These are phyloP conservation scores for Sprattus sprattus DNA, from an alignment of 2,113 vertebrate species.

Conservation along the genomic window DNA sequence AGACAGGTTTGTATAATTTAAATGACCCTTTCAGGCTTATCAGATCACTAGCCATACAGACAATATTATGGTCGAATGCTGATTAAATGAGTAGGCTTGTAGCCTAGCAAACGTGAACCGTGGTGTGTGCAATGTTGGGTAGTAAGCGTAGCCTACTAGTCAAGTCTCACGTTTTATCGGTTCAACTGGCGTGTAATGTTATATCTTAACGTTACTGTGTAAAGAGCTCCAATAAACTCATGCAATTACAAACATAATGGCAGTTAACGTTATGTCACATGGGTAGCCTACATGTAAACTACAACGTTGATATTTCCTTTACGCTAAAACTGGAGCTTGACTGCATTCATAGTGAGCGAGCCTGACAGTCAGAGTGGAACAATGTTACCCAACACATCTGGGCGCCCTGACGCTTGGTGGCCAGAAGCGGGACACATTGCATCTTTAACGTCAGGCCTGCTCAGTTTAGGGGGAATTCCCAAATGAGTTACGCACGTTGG, in stretches of 20 bases:
- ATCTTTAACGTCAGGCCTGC: neutral
- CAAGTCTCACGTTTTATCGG: too few relatives aligned
- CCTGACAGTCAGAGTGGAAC: neutral
- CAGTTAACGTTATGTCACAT: too few relatives aligned
- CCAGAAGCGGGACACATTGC: neutral
- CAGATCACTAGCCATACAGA: neutral
- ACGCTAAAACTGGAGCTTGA: neutral
- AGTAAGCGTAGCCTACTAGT: too few relatives aligned
- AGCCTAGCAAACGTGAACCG: neutral
- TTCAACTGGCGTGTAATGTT: too few relatives aligned
- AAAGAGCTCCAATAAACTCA: too few relatives aligned
- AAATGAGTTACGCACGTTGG: neutral
- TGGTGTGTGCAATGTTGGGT: too few relatives aligned
- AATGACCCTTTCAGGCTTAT: neutral
- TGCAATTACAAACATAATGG: too few relatives aligned
- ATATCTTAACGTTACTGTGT: too few relatives aligned
- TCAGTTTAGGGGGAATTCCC: neutral
- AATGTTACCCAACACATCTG: neutral
- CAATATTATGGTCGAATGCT: neutral
- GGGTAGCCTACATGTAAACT: too few relatives aligned
- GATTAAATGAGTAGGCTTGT: neutral
- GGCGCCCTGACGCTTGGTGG: neutral
- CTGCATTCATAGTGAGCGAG: neutral
- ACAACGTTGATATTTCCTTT: too few relatives aligned
- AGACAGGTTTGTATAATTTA: slow-evolving; percentile 79